phyloP scores from a whole-genome alignment of 2,113 vertebrate species.

The Anthoscopus minutus region DNA sequence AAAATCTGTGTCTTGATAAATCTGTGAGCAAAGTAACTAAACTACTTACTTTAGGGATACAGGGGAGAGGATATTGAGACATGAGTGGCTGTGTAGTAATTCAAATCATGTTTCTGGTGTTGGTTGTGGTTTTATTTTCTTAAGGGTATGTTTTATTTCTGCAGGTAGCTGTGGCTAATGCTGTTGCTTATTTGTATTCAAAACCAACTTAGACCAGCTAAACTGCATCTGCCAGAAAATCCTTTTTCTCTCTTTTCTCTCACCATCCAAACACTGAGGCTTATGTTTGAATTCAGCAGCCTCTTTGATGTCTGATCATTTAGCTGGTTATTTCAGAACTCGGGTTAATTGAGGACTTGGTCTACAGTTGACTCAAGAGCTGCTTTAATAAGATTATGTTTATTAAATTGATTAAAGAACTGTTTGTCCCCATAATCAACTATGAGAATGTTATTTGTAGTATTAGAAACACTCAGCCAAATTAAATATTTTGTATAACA shows the following conservation, averaged over 20 bases:
- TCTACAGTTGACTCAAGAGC: constrained; percentile 7
- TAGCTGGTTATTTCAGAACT: constrained; percentile 2
- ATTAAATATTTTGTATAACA: neutral
- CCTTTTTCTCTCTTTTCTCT: neutral
- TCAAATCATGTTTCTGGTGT: neutral
- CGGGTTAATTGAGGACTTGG: constrained; percentile 47
- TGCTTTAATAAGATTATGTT: constrained; percentile 49
- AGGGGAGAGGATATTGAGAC: neutral
- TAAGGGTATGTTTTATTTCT: neutral
- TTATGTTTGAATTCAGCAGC: neutral
- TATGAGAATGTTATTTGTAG: constrained; percentile 15
- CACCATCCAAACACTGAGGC: neutral
- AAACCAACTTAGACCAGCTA: neutral
- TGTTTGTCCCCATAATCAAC: constrained; percentile 9
- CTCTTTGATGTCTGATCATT: constrained; percentile 11
- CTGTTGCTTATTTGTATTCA: neutral
- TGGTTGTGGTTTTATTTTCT: neutral
- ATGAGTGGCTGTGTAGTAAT: neutral
- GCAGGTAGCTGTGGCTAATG: neutral
- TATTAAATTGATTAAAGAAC: constrained; percentile 53
- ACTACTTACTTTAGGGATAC: neutral
- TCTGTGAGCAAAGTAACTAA: neutral
- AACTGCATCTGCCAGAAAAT: neutral
- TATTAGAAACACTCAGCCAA: constrained; percentile 45
- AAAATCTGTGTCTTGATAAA: neutral